Conservation (phyloP, 2,888 invertebrate genomes). For the Aplocera efformata region DNA sequence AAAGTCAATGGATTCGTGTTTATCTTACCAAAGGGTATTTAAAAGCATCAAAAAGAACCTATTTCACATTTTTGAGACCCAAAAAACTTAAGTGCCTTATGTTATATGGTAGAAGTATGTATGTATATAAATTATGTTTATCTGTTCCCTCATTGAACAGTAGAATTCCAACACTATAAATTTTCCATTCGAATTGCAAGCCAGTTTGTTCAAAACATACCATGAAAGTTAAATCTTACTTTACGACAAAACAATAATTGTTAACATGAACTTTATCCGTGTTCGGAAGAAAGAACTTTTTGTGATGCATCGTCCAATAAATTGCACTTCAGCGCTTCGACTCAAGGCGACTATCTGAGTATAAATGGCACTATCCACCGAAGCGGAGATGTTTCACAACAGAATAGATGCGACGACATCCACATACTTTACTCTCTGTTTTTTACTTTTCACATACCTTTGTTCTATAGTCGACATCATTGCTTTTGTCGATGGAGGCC, state of each 20-base stretch:
- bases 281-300: conserved; percentile 40
- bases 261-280: conserved; percentile 38
- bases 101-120: no score
- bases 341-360: conserved; percentile 44
- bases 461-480: no score
- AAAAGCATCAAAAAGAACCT: conserved; percentile 8
- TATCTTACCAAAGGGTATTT: conserved; percentile 34
- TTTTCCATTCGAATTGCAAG: conserved; percentile 12
- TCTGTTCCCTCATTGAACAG: no score
- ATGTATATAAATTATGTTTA: no score
- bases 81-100: no score
- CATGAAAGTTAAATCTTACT: conserved; percentile 26
- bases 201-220: conserved; percentile 14
- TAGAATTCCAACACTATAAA: conserved; percentile 7
- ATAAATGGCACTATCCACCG: conserved; percentile 15
- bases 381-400: not conserved
- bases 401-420: no score
- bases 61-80: no score
- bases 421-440: no score
- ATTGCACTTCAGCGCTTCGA: conserved; percentile 44
- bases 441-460: no score
- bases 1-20: conserved; percentile 58
- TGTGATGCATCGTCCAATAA: conserved; percentile 53
- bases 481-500: not conserved
- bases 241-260: conserved; percentile 33